phyloP scores from a whole-genome alignment of 1,140 invertebrate species.

The Myzus persicae region DNA sequence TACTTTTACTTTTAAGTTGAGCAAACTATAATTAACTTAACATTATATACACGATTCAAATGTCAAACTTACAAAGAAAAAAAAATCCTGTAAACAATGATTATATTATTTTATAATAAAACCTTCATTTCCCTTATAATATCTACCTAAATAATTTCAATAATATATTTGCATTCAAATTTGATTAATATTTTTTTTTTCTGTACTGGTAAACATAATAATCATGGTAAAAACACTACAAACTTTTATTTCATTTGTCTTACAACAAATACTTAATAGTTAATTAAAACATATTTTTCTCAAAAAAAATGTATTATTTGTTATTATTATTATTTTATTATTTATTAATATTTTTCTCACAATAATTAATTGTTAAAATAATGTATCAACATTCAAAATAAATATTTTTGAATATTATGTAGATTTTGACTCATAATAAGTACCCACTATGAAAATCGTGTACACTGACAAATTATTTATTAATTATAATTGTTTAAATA shows the following conservation, averaged over 20 bases:
- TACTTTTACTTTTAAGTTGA: background rate
- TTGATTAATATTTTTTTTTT: background rate
- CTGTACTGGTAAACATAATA: background rate
- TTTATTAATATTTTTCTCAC: background rate
- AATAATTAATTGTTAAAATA: background rate
- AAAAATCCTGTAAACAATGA: background rate
- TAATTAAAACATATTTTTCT: background rate
- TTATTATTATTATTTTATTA: too few relatives aligned
- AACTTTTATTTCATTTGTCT: background rate
- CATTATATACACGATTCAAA: background rate
- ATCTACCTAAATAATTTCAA: background rate
- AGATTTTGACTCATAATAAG: background rate
- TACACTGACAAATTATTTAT: background rate
- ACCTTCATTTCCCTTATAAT: background rate
- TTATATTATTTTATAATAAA: background rate
- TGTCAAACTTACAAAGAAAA: too few relatives aligned
- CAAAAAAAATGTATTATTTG: too few relatives aligned
- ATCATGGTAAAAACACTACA: background rate
- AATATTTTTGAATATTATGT: background rate
- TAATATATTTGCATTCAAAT: background rate
- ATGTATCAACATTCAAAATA: background rate
- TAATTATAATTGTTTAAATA: background rate
- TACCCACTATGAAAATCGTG: background rate
- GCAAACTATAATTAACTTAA: background rate
- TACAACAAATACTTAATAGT: background rate